These are phyloP conservation scores for Brachypteracias leptosomus DNA, from an alignment of 2,113 vertebrate species.

Conservation along the genomic window DNA sequence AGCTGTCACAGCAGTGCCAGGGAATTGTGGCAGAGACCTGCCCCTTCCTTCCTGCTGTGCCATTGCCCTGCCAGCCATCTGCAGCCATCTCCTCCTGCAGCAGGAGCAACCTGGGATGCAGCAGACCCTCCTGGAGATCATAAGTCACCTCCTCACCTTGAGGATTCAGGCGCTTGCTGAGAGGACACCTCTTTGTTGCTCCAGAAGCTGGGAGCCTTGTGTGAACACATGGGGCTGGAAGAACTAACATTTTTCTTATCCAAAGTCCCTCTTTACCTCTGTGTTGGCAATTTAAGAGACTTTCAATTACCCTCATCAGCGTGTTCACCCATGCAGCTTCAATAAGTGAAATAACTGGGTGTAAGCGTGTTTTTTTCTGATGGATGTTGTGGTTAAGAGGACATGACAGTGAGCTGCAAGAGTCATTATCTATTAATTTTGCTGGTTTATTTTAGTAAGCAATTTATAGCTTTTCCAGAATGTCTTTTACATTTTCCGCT, in stretches of 20 bases:
- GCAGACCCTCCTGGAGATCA: background rate
- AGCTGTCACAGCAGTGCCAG: background rate
- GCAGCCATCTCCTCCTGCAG: background rate
- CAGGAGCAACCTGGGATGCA: background rate
- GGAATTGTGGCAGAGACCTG: background rate
- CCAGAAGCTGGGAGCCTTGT: background rate
- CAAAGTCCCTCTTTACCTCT: background rate
- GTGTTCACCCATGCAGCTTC: background rate
- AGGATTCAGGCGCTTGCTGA: background rate
- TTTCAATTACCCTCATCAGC: background rate
- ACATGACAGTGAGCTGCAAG: conserved; percentile 47
- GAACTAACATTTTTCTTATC: background rate
- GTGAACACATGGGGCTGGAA: background rate
- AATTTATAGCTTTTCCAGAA: conserved; percentile 58
- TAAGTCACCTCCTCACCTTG: background rate
- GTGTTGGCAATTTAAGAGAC: background rate
- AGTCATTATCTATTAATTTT: conserved; percentile 62
- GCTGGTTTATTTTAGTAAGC: conserved; percentile 56
- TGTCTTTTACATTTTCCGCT: conserved; percentile 43
- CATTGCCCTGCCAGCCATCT: background rate
- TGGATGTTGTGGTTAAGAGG: conserved; percentile 45
- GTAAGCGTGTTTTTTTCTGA: background rate
- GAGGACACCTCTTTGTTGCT: background rate
- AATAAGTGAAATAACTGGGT: conserved; percentile 5
- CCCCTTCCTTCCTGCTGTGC: background rate